Conservation (phyloP, 2,888 invertebrate species). For the Lumbricus terrestris region DNA sequence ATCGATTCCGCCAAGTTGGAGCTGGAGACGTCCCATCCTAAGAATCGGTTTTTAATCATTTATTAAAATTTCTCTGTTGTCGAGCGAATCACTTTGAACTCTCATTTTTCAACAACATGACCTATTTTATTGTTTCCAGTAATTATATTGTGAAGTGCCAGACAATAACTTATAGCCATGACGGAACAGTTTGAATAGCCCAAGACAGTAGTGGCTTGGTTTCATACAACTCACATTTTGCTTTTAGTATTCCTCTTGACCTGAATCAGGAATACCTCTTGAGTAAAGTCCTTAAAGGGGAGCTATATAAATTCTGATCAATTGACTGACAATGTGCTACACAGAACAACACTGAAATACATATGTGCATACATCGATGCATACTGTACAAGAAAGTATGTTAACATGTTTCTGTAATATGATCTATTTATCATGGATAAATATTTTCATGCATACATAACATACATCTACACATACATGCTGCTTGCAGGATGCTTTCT, state of each 20-base stretch:
- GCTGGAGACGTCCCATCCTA: slow-evolving; percentile 67
- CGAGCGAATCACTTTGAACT: background rate
- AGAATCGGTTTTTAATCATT: background rate
- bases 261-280: no score
- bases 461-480: background rate
- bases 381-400: background rate
- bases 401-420: background rate
- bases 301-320: no score
- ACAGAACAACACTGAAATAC: background rate
- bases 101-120: background rate
- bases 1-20: slow-evolving; percentile 82
- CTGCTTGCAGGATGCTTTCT: background rate
- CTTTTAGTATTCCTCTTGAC: no score
- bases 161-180: background rate
- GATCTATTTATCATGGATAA: no score
- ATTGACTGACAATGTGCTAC: background rate
- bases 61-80: background rate
- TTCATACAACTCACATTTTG: background rate
- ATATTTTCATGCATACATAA: no score
- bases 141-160: background rate
- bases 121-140: background rate
- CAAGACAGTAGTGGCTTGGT: background rate
- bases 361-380: background rate
- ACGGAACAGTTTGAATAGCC: background rate
- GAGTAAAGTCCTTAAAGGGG: no score